A percentile compares a stretch with the other conserved stretches of the same genome.
These are phyloP conservation scores for Oxycera nigricornis DNA, from an alignment of 2,888 invertebrate species.

Conservation along the genomic window DNA sequence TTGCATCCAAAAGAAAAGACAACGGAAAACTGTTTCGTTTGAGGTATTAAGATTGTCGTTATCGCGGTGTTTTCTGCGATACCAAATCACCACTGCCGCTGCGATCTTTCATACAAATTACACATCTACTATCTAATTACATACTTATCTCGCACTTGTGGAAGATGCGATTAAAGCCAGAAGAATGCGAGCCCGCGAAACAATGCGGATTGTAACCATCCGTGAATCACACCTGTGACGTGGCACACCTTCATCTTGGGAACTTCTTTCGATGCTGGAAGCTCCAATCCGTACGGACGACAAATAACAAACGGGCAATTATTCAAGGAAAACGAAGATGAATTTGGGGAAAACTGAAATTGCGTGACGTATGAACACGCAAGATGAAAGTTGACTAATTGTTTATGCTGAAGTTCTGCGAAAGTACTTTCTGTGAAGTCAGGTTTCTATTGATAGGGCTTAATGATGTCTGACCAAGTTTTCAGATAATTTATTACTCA, in stretches of 20 bases:
- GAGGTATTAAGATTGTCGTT: too few relatives aligned
- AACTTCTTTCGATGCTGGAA: not conserved
- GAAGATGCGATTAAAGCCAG: not conserved
- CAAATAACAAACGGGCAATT: not conserved
- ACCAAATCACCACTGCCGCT: too few relatives aligned
- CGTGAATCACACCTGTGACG: not conserved
- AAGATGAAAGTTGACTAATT: slow-evolving; percentile 6
- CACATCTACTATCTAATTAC: not conserved
- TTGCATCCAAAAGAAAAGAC: not conserved
- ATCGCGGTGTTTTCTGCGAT: not conserved
- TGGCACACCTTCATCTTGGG: not conserved
- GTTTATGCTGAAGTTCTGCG: not conserved
- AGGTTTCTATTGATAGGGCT: too few relatives aligned
- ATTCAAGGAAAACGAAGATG: slow-evolving; percentile 1
- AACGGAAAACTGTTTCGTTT: too few relatives aligned
- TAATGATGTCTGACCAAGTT: too few relatives aligned
- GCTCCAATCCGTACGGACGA: not conserved
- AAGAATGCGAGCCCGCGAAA: not conserved
- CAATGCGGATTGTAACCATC: not conserved
- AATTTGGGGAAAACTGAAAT: slow-evolving; percentile 12
- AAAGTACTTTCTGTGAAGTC: too few relatives aligned
- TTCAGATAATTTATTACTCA: too few relatives aligned
- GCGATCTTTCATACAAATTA: not conserved
- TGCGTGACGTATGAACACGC: not conserved
- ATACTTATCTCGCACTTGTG: not conserved